Percentiles rank a stretch among this genome's conserved stretches.
Conservation (phyloP, 2,888 invertebrate genomes). For the Crematogaster levior region DNA sequence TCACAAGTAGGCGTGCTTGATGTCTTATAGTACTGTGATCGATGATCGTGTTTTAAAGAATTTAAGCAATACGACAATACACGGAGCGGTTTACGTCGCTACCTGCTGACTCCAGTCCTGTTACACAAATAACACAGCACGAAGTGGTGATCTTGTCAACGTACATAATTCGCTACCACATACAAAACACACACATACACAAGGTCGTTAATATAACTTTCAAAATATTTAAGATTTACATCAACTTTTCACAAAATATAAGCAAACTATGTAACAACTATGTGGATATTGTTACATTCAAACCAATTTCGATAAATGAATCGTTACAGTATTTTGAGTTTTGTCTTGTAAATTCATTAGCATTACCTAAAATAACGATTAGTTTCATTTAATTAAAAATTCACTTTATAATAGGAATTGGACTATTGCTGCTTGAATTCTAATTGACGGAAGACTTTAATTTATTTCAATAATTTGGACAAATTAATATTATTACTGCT, state of each 20-base stretch:
- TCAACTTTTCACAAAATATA: conserved; percentile 10
- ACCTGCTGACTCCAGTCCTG: neutral
- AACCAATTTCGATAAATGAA: neutral
- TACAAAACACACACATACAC: no score
- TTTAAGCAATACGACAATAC: neutral
- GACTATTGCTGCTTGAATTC: neutral
- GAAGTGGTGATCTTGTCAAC: no score
- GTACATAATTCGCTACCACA: neutral
- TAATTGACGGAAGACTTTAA: neutral
- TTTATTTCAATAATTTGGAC: neutral
- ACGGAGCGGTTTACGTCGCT: no score
- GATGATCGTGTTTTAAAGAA: neutral
- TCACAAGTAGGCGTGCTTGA: no score
- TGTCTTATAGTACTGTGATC: no score
- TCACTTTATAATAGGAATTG: neutral
- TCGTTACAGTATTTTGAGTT: neutral
- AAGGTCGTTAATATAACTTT: neutral
- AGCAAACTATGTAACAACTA: neutral
- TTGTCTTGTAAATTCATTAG: neutral
- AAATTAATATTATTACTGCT: neutral
- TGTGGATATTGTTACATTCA: neutral
- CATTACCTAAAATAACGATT: no score
- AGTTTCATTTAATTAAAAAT: neutral
- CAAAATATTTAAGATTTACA: conserved; percentile 3
- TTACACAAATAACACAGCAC: no score